phyloP scores from a whole-genome alignment of 2,797 vertebrate species.

The Limnodromus scolopaceus region DNA sequence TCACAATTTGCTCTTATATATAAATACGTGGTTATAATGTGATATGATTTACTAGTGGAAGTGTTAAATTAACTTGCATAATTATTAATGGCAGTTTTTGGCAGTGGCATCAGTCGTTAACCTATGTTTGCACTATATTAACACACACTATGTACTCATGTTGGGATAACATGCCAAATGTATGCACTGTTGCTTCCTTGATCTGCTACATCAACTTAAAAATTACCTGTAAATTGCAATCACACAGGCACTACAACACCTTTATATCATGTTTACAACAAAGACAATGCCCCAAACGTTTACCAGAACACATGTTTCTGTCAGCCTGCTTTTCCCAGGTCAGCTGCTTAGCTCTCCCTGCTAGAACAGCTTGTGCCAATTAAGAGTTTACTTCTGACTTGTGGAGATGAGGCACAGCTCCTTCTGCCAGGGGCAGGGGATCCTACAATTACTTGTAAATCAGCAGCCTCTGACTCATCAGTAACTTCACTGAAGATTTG shows the following conservation, averaged over 20 bases:
- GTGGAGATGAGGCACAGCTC: neutral
- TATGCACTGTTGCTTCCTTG: neutral
- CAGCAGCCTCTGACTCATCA: constrained; percentile 30
- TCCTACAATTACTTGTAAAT: constrained; percentile 42
- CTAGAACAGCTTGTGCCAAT: constrained; percentile 12
- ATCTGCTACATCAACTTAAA: neutral
- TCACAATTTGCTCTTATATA: neutral
- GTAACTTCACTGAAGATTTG: constrained; percentile 40
- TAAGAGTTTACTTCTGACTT: constrained; percentile 27
- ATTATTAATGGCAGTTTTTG: neutral
- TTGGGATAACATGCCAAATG: neutral
- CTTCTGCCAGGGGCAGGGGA: constrained; percentile 1
- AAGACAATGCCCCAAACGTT: neutral
- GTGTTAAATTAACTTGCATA: neutral
- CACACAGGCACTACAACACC: neutral
- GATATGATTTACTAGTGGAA: neutral
- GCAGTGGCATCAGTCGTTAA: neutral
- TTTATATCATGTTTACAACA: neutral
- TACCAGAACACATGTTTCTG: neutral
- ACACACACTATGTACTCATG: neutral
- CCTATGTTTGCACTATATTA: neutral
- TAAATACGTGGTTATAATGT: neutral
- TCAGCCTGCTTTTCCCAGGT: neutral
- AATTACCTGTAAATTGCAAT: neutral
- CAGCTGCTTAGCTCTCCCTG: neutral